These are phyloP conservation scores for Torymus texanus DNA, from an alignment of 2,888 invertebrate genomes.

Conservation along the genomic window DNA sequence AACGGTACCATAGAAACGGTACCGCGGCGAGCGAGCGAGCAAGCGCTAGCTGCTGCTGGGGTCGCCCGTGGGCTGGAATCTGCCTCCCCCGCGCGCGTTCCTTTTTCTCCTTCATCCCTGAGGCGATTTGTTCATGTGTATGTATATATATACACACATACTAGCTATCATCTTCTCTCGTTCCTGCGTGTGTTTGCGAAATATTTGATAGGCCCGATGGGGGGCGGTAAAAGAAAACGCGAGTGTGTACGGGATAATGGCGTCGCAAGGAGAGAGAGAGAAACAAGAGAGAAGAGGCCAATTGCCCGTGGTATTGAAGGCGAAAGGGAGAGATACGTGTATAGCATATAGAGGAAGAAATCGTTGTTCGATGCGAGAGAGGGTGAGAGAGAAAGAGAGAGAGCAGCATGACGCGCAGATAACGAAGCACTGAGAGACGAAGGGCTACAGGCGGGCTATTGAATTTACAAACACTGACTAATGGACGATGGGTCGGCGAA, in stretches of 20 bases:
- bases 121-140: too few species aligned
- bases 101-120: background rate
- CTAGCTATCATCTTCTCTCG: conserved; percentile 33
- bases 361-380: conserved; percentile 2
- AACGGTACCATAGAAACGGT: conserved; percentile 74
- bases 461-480: conserved; percentile 32
- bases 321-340: background rate
- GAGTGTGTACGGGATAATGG: too few species aligned
- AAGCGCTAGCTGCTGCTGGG: conserved; percentile 57
- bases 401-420: conserved; percentile 8
- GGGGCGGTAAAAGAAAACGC: too few species aligned
- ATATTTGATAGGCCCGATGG: conserved; percentile 24
- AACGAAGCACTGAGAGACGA: background rate
- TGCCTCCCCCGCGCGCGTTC: conserved; percentile 28
- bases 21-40: conserved; percentile 62
- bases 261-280: background rate
- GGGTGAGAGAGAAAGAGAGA: too few species aligned
- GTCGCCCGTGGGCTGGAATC: conserved; percentile 52
- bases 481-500: conserved; percentile 19
- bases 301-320: background rate
- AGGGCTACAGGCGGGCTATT: background rate
- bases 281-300: background rate
- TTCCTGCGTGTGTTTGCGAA: conserved; percentile 24
- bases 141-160: background rate
- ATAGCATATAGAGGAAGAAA: background rate